Evolutionary conservation across 2,888 invertebrate species (phyloP), one percentile per base, ranked within the genome.

Genomic region (Dynastes maya): DNA sequence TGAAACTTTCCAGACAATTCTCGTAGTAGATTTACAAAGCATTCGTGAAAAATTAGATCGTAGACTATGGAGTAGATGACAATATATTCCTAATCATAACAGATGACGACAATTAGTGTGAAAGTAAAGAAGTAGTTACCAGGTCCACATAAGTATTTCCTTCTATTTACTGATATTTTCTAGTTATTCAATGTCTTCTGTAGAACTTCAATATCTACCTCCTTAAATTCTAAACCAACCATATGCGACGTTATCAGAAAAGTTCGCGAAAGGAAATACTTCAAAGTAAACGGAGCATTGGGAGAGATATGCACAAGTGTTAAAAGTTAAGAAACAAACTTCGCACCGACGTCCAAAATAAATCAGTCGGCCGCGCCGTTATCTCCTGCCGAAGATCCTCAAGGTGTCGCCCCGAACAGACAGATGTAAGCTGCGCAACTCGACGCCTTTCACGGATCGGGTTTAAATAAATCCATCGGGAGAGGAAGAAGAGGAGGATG

Each of bases 381-480:
- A 87, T 87, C 86, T 85, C 83, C 82, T 81, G 32, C 55, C 85
- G 86, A 86, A 87, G 86, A 84, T 85, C 85, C 84, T 67, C 40
- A 22, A 45, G 45, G 16, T 85, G 85, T 40, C 58, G 37, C 72
- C 32, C 6, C 85, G 86, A 86, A 87, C 85, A 87, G 87, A 87
- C 88, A 88, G 83, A 83, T 87, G 87, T 88, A 88, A 86, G 85
- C 84, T 86, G 86, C 49, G 49, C 86, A 86, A 86, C 84, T 87
- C 86, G 86, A 87, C 87, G 87, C 87, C 87, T 87, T 87, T 85
- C 83, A 85, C 72, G 72, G 85, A 85, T 85, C 58, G 84, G 83
- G 84, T 85, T 83, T 83, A 86, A 86, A 86, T 86, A 86, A 86
- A 86, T 86, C 86, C 85, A 82, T 81, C 16, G 22, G 22, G 55